A percentile compares a stretch with the other conserved stretches of the same genome.
phyloP scores from a whole-genome alignment of 2,113 vertebrate genomes.

The Prochilodus magdalenae region DNA sequence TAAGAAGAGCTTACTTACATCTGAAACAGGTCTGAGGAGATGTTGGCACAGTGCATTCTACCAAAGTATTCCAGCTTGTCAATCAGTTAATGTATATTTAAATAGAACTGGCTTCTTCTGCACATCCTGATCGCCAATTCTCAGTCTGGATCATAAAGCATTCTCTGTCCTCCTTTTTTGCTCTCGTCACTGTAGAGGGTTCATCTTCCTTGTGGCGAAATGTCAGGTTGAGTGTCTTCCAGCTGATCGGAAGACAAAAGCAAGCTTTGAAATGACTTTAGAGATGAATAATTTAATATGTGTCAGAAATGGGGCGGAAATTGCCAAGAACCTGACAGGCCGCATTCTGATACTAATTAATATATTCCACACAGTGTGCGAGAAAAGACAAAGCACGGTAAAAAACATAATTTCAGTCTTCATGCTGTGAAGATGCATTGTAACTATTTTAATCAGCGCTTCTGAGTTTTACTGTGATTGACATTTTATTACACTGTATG shows the following conservation, averaged over 20 bases:
- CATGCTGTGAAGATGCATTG: constrained; percentile 1
- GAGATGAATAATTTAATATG: background rate
- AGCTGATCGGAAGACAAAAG: background rate
- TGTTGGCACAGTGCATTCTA: too few relatives aligned
- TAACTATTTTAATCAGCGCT: background rate
- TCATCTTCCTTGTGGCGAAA: background rate
- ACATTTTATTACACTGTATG: background rate
- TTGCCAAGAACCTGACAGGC: background rate
- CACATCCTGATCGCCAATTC: background rate
- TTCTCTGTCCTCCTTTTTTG: background rate
- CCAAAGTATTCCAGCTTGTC: too few relatives aligned
- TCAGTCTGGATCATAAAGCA: background rate
- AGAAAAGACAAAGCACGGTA: background rate
- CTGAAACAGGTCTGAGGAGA: too few relatives aligned
- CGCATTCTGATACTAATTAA: background rate
- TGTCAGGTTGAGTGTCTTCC: background rate
- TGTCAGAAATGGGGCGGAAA: background rate
- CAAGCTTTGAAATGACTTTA: background rate
- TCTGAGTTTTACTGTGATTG: constrained; percentile 5
- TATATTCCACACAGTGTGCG: background rate
- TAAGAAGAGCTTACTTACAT: too few relatives aligned
- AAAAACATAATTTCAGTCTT: background rate
- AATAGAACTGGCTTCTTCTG: background rate
- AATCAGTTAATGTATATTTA: background rate
- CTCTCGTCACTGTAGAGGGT: background rate